Base-by-base conservation (phyloP, 2,113 vertebrate species). In the Epinephelus moara region DNA sequence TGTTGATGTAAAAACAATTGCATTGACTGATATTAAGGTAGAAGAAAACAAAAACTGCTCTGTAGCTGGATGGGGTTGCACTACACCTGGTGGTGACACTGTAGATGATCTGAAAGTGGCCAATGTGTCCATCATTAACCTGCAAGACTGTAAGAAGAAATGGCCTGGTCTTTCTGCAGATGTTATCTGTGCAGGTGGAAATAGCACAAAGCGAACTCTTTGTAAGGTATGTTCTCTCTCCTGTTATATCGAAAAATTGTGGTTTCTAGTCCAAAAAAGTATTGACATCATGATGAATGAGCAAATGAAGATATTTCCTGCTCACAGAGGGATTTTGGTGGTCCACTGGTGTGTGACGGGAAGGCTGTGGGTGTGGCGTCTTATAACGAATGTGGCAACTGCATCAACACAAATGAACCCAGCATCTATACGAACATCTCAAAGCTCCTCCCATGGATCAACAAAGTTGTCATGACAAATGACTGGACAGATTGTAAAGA, bases 241-340 rank as follows among this genome's bases (percentile, higher is more conserved):
- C 7, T 0, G n/a, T 37, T 0, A 40, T 19, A 14, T 0, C 4
- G 40, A 47, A 50, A 50, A 47, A 57, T 7, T 17, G 1, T 11
- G 15, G 1, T 18, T 33, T 52, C 6, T 23, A 0, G 3, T 70
- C 6, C 21, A 8, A 15, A 66, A 70, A 17, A 1, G 5, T 18
- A 30, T 10, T 14, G 23, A 25, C 19, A 25, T 78, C 4, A 27
- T 37, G 49, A 25, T 9, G 10, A 37, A 68, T 49, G 2, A 17
- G 56, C 1, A 57, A 67, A 50, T 12, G 2, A 45, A 49, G 14
- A 1, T 15, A 4, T 8, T 40, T n/a, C 27, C 13, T 72, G 8
- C 6, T 63, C 27, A 0, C 90, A 97, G 97, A 96, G 96, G 0
- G 96, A 97, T 82, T 97, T 96, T 0, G 96, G 96, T 0, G 96